Evolutionary conservation across 2,113 vertebrate species (phyloP), one percentile per base, ranked within the genome.

Genomic region (Cricetomys ansorgei): DNA sequence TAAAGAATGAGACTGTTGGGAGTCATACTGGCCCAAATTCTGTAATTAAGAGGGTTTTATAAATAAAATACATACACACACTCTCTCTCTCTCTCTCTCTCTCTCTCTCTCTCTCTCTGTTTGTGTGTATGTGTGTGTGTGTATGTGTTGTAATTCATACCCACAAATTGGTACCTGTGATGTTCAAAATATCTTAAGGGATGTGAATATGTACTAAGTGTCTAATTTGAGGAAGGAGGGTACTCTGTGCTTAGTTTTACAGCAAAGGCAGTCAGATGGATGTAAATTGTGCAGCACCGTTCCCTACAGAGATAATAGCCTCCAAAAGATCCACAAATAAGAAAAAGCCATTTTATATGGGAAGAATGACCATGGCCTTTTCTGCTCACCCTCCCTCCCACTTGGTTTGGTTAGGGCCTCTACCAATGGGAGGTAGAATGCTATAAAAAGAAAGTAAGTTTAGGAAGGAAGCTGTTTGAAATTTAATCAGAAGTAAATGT

Each of bases 381-480:
- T 23, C 9, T 87, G 11, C 21, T 13, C 37, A 19, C 21, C 16
- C 29, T 23, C 11, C 15, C 4, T 31, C 25, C 50, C 31, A 11
- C 10, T 76, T 76, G 55, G 40, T 34, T 77, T 57, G 13, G 5
- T 72, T 86, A 45, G 21, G 40, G 5, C 3, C 48, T 90, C 75
- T 89, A 29, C 4, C 4, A 16, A 25, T 72, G 43, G 65, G 34
- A 75, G 19, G 3, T 55, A 16, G 65, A 85, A 48, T 59, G 10
- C n/a, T 75, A 29, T 87, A 12, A 90, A 96, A 90, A 95, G 70
- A 69, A 91, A 15, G 11, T 73, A 95, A 81, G 48, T 48, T 87
- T 88, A 7, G 67, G 23, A 96, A 86, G 31, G 19, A 62, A 48
- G 27, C 3, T 89, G n/a, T 77, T 29, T 75, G 17, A 69, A 89